Base-by-base conservation (phyloP, 2,888 invertebrate genomes). In the Dicyrtomina minuta region DNA sequence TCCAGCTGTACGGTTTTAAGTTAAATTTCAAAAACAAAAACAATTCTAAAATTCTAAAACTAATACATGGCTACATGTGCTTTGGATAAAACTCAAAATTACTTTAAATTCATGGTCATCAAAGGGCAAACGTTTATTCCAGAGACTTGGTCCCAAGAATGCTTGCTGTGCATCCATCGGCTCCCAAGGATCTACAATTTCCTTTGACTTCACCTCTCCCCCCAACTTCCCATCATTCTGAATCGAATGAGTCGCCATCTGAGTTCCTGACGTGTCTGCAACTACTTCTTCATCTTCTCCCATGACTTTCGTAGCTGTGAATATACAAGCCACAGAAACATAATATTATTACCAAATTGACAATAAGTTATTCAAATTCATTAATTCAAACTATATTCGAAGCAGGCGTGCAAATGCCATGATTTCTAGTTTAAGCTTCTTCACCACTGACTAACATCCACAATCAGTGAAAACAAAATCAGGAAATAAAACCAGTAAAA, bases 141-240 rank as follows among this genome's bases (percentile, higher is more conserved):
- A 96, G 75, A 96, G 86, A 83, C 92, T 95, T 77, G 96, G 95
- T 75, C 96, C 96, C 80, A 96, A 88, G 86, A 96, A 96, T 82
- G 96, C 96, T 78, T 95, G 91, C 84, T 93, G 93, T 81, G 92
- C 93, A 86, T 94, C 93, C 81, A 90, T 89, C 81, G 89, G 89
- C 17, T 78, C 78, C 76, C 75, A 78, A n/a, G 75, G 71, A 58
- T 78, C 78, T 41, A 60, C 43, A 13, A 68, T 70, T n/a, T 75
- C 75, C 39, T 75, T 74, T n/a, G 72, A 60, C 39, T 74, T 74
- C 43, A 75, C 76, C 4, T 77, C 75, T 10, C 65, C 17, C 8
- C n/a, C 26, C 27, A n/a, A n/a, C 46, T 61, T 24, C 15, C 26
- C 20, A 20, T 46, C 44, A 44, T 24, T 44, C 27, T 61, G 26